Base-by-base conservation (phyloP, 2,113 vertebrate species). In the Cryptomyrus ogoouensis region DNA sequence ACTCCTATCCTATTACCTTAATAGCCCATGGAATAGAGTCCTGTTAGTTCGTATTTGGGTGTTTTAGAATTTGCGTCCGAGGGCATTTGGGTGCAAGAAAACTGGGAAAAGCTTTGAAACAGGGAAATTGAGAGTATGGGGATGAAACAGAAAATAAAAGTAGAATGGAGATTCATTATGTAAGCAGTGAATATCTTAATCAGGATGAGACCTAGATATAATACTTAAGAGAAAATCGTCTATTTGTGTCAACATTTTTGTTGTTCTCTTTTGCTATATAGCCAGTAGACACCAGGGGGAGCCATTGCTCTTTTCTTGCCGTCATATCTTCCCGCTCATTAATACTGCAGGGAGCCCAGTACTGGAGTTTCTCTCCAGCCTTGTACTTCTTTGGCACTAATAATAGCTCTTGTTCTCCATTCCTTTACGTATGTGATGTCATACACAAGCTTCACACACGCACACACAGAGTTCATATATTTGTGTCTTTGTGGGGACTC, bases 1-100 rank as follows among this genome's bases (percentile, higher is more conserved):
- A 90, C 88, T 90, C 86, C 87, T 27, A 70, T 70, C 27, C 91
- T 62, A 91, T 90, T 89, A 90, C 83, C 90, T 89, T 90, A 90
- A 90, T 88, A 84, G 83, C 62, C n/a, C 90, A 90, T 17, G 31
- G 42, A 24, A 46, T 83, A 5, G 49, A 85, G 56, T 53, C 50
- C 77, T 80, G 77, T 89, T 44, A 46, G 56, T 42, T n/a, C 24
- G 19, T 50, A 66, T 56, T 47, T 89, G 31, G 31, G 44, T 89
- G n/a, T 83, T 35, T 4, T 77, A 5, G 5, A 49, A 27, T 27
- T 50, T 56, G 24, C 85, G 91, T 91, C 88, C 1, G 52, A 42
- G 53, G 35, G 2, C 9, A 42, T 19, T 42, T 6, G 35, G n/a
- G 27, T 70, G n/a, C 62, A 27, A 70, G 62, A 27, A 70, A 31